phyloP scores from a whole-genome alignment of 2,888 invertebrate genomes.

The Cyrtodaria siliqua region DNA sequence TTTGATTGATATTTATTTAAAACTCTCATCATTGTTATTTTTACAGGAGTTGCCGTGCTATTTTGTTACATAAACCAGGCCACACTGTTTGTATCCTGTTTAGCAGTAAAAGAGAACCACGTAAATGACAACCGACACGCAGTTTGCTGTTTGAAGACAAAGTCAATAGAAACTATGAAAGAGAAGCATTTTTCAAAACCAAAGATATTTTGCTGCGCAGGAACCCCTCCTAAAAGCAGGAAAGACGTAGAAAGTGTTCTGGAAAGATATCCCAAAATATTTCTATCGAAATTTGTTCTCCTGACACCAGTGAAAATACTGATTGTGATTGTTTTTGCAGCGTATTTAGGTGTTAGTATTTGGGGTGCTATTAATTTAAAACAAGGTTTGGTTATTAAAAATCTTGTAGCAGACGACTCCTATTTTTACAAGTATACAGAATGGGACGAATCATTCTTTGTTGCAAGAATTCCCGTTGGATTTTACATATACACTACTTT shows the following conservation, averaged over 20 bases:
- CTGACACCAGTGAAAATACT: constrained; percentile 54
- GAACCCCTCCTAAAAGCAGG: constrained; percentile 54
- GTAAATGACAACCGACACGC: constrained; percentile 64
- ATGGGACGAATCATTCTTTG: too few relatives aligned
- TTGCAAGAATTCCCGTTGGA: too few relatives aligned
- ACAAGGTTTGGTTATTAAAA: constrained; percentile 73
- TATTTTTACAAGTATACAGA: constrained; percentile 68
- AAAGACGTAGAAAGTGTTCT: constrained; percentile 68
- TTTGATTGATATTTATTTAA: too few relatives aligned
- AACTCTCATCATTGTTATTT: too few relatives aligned
- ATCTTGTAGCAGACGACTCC: constrained; percentile 73
- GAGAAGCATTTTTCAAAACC: not conserved
- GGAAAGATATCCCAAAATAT: constrained; percentile 69
- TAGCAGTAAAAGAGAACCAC: constrained; percentile 77
- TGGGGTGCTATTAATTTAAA: constrained; percentile 41
- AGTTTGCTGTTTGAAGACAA: not conserved
- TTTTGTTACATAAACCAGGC: constrained; percentile 81
- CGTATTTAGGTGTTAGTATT: constrained; percentile 70
- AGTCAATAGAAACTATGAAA: not conserved
- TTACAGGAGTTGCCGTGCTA: constrained; percentile 76
- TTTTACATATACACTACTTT: not conserved
- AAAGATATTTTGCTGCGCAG: constrained; percentile 82
- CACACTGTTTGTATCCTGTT: constrained; percentile 78
- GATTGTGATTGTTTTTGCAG: constrained; percentile 64
- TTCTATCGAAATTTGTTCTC: constrained; percentile 65